These are phyloP conservation scores for Cyprinodon tularosa DNA, from an alignment of 2,113 vertebrate species.

Conservation along the genomic window DNA sequence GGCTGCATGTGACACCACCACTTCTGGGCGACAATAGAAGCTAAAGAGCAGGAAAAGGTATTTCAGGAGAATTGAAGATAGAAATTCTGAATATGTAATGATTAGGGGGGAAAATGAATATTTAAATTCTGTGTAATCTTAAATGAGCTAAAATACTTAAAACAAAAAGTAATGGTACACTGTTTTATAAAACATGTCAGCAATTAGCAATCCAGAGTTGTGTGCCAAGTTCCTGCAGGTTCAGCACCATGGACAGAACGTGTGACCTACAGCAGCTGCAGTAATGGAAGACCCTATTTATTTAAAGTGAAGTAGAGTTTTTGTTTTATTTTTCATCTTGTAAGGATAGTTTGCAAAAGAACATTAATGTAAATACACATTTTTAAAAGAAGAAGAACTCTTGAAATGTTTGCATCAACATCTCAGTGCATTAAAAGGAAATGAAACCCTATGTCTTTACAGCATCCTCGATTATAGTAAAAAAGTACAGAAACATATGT, in stretches of 20 bases:
- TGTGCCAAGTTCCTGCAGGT: background rate
- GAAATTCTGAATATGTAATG: background rate
- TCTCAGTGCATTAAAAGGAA: constrained; percentile 1
- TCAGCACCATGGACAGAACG: constrained; percentile 26
- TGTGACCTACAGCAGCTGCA: background rate
- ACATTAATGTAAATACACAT: background rate
- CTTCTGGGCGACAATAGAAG: constrained; percentile 94
- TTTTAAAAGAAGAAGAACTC: no score
- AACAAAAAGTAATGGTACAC: no score
- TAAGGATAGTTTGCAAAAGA: constrained; percentile 1
- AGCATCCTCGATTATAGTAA: constrained; percentile 12
- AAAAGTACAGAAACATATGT: constrained; percentile 9
- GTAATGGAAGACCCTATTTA: constrained; percentile 7
- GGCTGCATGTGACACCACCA: constrained; percentile 99
- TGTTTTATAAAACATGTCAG: background rate
- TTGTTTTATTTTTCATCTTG: constrained; percentile 17
- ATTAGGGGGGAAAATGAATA: background rate
- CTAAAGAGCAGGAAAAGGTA: constrained; percentile 68
- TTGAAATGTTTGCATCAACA: background rate
- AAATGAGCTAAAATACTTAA: background rate
- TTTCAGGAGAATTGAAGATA: constrained; percentile 1
- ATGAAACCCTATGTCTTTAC: background rate
- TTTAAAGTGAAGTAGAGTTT: accelerated
- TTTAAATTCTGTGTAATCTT: background rate
- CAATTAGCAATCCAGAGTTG: background rate